Evolutionary conservation across 2,797 vertebrate species (phyloP), one percentile per base, ranked within the genome.

Genomic region (Xyrichtys novacula): DNA sequence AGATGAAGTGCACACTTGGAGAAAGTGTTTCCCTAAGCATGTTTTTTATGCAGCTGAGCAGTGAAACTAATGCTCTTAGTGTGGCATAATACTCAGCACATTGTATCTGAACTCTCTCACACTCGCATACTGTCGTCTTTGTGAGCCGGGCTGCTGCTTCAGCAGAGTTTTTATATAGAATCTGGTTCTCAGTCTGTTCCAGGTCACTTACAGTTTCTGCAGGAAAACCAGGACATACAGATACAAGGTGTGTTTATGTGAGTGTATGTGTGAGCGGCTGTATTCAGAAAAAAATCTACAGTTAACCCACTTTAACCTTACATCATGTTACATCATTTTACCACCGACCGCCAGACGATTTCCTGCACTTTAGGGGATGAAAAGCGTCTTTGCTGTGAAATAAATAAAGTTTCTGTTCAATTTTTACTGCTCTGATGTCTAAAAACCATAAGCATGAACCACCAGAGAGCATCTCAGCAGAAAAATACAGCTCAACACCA

Each of bases 141-240:
- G 6, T 54, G 50, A 42, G 19, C 29, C 50, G 9, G 59, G 46
- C 46, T 73, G 72, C 70, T 74, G 71, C 53, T 78, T 85, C 82
- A 86, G 85, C 85, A 84, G 28, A 20, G 47, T 59, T 87, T 73
- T 84, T 83, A 78, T 81, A 78, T 89, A 81, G 78, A 73, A 59
- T 65, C 60, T 43, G 52, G 34, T 71, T 81, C 68, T 59, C 62
- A 36, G 34, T 65, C 56, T 60, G 81, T 82, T 89, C 60, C 80
- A 87, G 86, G 65, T 80, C 77, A 66, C 66, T 38, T 19, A 59
- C n/a, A 70, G 43, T 58, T 53, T 74, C 62, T 71, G 65, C 53
- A 47, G 46, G 16, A 54, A 40, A 85, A 79, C 32, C 62, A 78
- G 84, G 76, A 38, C 71, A 61, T 17, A 3, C 22, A 29, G 23